Percentiles rank a stretch among this genome's conserved stretches.
Evolutionary conservation across 1,140 invertebrate species (phyloP).

Genomic region (Cryptotermes secundus): DNA sequence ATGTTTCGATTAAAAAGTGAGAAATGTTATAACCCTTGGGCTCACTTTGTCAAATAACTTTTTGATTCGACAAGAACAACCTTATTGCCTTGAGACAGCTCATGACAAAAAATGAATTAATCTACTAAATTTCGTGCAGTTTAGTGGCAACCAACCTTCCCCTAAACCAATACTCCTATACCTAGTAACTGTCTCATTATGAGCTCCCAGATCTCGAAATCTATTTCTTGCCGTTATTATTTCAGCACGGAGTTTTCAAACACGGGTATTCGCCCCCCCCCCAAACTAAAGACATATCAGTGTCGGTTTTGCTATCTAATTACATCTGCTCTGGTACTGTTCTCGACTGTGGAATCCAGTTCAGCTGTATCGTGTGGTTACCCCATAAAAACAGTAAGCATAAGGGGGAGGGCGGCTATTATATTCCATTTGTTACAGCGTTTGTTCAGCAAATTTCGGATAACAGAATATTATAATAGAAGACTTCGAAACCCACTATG

Average conservation of each 20-base stretch:
- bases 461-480: background rate
- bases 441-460: conserved; percentile 17
- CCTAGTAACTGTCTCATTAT: background rate
- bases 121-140: background rate
- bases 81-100: background rate
- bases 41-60: background rate
- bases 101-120: background rate
- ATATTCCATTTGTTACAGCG: background rate
- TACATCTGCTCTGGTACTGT: background rate
- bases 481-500: background rate
- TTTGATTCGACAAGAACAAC: background rate
- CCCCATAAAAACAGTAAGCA: background rate
- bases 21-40: background rate
- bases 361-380: background rate
- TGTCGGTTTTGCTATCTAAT: background rate
- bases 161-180: background rate
- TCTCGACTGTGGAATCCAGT: background rate
- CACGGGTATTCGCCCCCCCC: background rate
- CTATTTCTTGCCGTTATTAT: background rate
- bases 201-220: background rate
- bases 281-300: background rate
- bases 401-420: background rate
- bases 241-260: background rate
- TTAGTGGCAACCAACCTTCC: too few relatives aligned
- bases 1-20: background rate